Evolutionary conservation across 1,140 invertebrate species (phyloP), one percentile per base, ranked within the genome.

Genomic region (Drosophila bipectinata): DNA sequence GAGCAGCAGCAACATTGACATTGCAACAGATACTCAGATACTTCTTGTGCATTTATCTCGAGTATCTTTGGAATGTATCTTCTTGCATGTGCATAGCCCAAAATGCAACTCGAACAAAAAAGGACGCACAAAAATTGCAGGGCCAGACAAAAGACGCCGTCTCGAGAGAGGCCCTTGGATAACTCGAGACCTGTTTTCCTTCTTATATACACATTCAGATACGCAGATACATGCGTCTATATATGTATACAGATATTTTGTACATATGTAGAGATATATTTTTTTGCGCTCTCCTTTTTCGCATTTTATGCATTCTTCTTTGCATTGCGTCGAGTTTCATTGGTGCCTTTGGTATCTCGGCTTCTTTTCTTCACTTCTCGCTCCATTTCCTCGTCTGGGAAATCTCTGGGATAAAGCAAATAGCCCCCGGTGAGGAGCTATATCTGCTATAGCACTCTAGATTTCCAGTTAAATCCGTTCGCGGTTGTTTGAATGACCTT

Each of bases 41-140:
- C 55, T 48, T 69, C 52, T 47, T 75, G 48, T 78, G 60, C 64
- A 83, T 71, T 79, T 84, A 80, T 84, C 76, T 80, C 60, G 77
- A 84, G 72, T 84, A 84, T 84, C 80, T 85, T 34, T 62, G 72
- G 77, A 84, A 84, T 84, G 81, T 84, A 85, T 85, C 67, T 85
- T 52, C 44, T 58, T 71, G 71, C 73, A 77, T 67, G 72, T 72
- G 78, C 77, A 72, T 68, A 78, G 79, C 74, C 69, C 66, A 80
- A 84, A 83, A 84, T 79, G 72, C 66, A 83, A 48, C 66, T 59
- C 53, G 18, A 53, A 44, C 24, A 37, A 84, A 79, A 76, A 84
- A 85, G 81, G 81, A 85, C 77, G 81, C 60, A 83, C 56, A 77
- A 71, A 80, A 81, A 77, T 77, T 67, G 73, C 78, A 81, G 67